These are phyloP conservation scores for Phaonia tiefii DNA, from an alignment of 2,888 invertebrate genomes.

Conservation along the genomic window DNA sequence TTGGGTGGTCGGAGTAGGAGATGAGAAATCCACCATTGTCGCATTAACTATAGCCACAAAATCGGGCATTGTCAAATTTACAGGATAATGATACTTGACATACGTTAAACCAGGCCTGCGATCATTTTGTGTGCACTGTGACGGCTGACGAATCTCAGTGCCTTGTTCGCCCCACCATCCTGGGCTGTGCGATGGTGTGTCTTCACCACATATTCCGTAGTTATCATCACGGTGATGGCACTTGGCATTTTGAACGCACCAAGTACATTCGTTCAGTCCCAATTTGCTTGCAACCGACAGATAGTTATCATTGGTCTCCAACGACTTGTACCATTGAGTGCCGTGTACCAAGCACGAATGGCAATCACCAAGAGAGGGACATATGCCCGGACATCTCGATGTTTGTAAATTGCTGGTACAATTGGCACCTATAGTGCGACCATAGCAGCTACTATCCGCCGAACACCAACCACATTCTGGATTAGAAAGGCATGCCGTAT, in stretches of 20 bases:
- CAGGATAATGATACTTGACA: slow-evolving; percentile 92
- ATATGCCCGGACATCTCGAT: slow-evolving; percentile 92
- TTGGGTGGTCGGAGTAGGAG: slow-evolving; percentile 86
- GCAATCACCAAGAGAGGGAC: slow-evolving; percentile 93
- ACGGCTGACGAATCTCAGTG: slow-evolving; percentile 86
- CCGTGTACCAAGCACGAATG: slow-evolving; percentile 92
- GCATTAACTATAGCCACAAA: slow-evolving; percentile 92
- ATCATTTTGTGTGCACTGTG: slow-evolving; percentile 89
- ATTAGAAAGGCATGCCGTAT: slow-evolving; percentile 91
- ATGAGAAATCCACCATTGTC: slow-evolving; percentile 90
- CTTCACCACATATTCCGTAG: slow-evolving; percentile 90
- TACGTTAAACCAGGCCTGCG: slow-evolving; percentile 94
- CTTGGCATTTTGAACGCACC: slow-evolving; percentile 96
- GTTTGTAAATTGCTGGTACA: slow-evolving; percentile 95
- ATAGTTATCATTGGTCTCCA: slow-evolving; percentile 67
- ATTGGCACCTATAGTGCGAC: slow-evolving; percentile 91
- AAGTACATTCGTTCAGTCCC: slow-evolving; percentile 90
- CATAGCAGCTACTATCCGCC: slow-evolving; percentile 90
- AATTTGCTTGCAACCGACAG: slow-evolving; percentile 88
- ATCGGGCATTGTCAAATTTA: slow-evolving; percentile 93
- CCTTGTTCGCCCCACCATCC: slow-evolving; percentile 96
- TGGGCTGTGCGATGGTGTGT: slow-evolving; percentile 89
- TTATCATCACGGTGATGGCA: slow-evolving; percentile 92
- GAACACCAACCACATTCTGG: slow-evolving; percentile 98
- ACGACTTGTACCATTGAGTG: slow-evolving; percentile 75